phyloP scores from a whole-genome alignment of 2,888 invertebrate genomes.

The Leptinotarsa peninsularis region DNA sequence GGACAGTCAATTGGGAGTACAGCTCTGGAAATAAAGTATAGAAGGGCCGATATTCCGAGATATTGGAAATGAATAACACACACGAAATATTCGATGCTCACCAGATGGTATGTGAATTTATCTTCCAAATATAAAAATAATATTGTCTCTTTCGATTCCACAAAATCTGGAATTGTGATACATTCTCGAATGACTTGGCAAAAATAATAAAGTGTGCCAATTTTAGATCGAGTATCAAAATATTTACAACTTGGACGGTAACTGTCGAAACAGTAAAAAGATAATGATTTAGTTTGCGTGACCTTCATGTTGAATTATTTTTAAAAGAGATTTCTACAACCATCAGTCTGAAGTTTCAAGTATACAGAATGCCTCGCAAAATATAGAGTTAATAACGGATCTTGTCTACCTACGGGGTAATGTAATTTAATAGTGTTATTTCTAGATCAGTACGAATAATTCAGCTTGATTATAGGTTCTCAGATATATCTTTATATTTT shows the following conservation, averaged over 20 bases:
- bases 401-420: not conserved
- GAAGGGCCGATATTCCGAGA: slow-evolving; percentile 51
- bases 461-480: no score
- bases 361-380: not conserved
- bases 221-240: slow-evolving; percentile 26
- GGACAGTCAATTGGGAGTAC: slow-evolving; percentile 18
- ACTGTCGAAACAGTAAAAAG: slow-evolving; percentile 6
- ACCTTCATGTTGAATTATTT: slow-evolving; percentile 10
- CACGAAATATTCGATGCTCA: slow-evolving; percentile 64
- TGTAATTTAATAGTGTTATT: no score
- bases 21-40: slow-evolving; percentile 34
- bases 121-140: slow-evolving; percentile 67
- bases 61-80: slow-evolving; percentile 65
- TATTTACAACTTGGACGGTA: slow-evolving; percentile 15
- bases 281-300: slow-evolving; percentile 1
- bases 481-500: no score
- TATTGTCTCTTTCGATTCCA: slow-evolving; percentile 65
- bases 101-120: slow-evolving; percentile 66
- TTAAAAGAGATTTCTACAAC: not conserved
- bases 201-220: slow-evolving; percentile 29
- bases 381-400: not conserved
- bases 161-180: slow-evolving; percentile 54
- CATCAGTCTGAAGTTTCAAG: not conserved
- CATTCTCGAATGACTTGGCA: slow-evolving; percentile 33
- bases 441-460: no score